These are phyloP conservation scores for Metopolophium dirhodum DNA, from an alignment of 1,140 invertebrate genomes.

Conservation along the genomic window DNA sequence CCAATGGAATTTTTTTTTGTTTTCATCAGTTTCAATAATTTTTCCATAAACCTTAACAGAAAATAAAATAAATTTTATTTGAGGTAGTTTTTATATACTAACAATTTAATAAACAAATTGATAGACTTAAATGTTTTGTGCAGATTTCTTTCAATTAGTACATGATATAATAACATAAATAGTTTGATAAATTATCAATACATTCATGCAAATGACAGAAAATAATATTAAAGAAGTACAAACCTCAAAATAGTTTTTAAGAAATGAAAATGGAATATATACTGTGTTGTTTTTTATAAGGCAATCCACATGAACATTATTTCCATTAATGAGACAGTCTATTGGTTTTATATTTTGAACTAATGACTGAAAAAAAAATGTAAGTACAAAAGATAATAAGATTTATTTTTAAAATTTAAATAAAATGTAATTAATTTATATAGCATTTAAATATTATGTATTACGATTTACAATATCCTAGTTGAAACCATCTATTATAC, in stretches of 20 bases:
- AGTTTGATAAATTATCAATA: no score
- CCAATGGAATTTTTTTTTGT: constrained; percentile 86
- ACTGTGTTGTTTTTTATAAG: constrained; percentile 25
- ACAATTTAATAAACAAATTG: background rate
- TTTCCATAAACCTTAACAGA: constrained; percentile 90
- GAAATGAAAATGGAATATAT: constrained; percentile 49
- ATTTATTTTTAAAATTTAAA: background rate
- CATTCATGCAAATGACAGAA: background rate
- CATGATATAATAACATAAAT: background rate
- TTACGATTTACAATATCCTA: background rate
- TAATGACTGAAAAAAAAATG: constrained; percentile 33
- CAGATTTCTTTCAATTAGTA: background rate
- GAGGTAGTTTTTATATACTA: background rate
- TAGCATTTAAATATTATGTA: background rate
- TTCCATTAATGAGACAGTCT: constrained; percentile 48
- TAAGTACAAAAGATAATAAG: background rate
- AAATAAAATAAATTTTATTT: constrained; percentile 67
- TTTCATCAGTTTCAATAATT: constrained; percentile 81
- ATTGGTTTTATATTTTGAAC: constrained; percentile 25
- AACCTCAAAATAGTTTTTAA: constrained; percentile 54
- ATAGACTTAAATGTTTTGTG: background rate
- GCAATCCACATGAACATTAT: constrained; percentile 32
- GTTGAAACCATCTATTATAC: background rate
- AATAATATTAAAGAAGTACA: constrained; percentile 24
- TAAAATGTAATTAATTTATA: background rate